Evolutionary conservation across 1,140 invertebrate species (phyloP).

Genomic region (Uloborus diversus): DNA sequence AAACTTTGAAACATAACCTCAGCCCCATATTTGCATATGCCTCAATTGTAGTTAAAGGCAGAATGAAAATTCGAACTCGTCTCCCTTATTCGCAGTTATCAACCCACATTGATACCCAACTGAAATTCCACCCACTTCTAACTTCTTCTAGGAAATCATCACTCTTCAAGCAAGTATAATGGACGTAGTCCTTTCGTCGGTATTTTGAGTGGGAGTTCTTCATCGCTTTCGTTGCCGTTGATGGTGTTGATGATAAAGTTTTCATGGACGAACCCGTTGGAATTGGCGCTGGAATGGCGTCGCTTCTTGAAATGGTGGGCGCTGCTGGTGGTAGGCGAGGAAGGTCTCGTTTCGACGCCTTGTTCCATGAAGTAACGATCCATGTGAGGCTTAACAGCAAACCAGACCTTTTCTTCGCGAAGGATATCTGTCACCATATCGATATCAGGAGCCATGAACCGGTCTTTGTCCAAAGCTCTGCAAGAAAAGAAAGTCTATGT

Average conservation of each 20-base stretch:
- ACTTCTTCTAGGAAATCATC: background rate
- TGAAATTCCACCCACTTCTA: no score
- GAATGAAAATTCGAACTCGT: no score
- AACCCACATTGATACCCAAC: no score
- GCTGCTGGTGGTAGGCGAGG: constrained; percentile 57
- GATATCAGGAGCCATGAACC: constrained; percentile 77
- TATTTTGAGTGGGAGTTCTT: constrained; percentile 2
- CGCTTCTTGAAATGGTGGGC: background rate
- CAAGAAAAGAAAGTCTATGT: constrained; percentile 42
- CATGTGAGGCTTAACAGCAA: constrained; percentile 63
- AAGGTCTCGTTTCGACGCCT: constrained; percentile 55
- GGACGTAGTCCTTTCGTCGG: background rate
- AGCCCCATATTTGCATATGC: no score
- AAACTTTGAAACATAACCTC: no score
- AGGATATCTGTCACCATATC: constrained; percentile 71
- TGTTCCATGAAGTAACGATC: constrained; percentile 56
- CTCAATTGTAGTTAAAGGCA: no score
- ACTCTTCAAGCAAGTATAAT: constrained; percentile 26
- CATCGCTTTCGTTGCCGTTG: background rate
- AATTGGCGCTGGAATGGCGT: constrained; percentile 9
- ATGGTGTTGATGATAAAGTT: background rate
- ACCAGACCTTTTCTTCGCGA: constrained; percentile 71
- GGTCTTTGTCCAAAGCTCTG: constrained; percentile 74
- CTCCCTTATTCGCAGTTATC: no score
- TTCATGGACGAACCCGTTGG: constrained; percentile 1